phyloP scores from a whole-genome alignment of 2,113 vertebrate species.

The Gobius niger region DNA sequence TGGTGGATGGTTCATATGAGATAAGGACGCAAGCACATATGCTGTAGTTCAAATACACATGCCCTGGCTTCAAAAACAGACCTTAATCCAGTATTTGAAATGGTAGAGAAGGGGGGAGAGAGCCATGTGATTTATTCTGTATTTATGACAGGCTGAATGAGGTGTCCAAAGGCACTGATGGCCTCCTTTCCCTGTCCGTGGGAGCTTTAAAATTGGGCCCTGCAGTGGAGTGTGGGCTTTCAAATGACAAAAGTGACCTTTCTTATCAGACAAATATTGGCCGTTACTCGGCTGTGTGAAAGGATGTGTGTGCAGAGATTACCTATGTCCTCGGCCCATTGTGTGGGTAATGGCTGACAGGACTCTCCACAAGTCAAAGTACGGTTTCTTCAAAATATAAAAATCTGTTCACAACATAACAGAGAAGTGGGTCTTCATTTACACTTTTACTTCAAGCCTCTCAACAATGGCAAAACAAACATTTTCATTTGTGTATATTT shows the following conservation, averaged over 20 bases:
- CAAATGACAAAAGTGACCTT: constrained; percentile 64
- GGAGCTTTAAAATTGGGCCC: constrained; percentile 48
- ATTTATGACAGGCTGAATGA: constrained; percentile 50
- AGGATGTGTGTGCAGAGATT: constrained; percentile 33
- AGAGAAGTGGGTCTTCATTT: neutral
- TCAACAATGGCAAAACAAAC: too few relatives aligned
- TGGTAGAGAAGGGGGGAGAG: constrained; percentile 48
- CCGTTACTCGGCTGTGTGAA: constrained; percentile 33
- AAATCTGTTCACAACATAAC: neutral
- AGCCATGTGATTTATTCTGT: constrained; percentile 57
- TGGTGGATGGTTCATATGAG: constrained; percentile 66
- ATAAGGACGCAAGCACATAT: constrained; percentile 51
- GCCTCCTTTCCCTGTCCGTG: constrained; percentile 43
- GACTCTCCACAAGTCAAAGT: constrained; percentile 7
- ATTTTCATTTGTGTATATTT: too few relatives aligned
- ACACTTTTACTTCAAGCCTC: too few relatives aligned
- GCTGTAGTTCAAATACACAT: constrained; percentile 43
- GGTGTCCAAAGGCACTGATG: constrained; percentile 36
- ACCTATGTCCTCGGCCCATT: constrained; percentile 17
- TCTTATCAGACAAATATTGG: constrained; percentile 56
- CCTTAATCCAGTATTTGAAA: constrained; percentile 65
- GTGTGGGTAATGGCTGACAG: constrained; percentile 29
- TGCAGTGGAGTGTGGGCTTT: constrained; percentile 36
- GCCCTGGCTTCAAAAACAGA: constrained; percentile 42
- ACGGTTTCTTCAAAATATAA: neutral